Evolutionary conservation across 37 sponge, comb jelly and placozoan genomes (phyloP), one percentile per base, ranked within the genome.

Genomic region (Petrosia ficiformis): DNA sequence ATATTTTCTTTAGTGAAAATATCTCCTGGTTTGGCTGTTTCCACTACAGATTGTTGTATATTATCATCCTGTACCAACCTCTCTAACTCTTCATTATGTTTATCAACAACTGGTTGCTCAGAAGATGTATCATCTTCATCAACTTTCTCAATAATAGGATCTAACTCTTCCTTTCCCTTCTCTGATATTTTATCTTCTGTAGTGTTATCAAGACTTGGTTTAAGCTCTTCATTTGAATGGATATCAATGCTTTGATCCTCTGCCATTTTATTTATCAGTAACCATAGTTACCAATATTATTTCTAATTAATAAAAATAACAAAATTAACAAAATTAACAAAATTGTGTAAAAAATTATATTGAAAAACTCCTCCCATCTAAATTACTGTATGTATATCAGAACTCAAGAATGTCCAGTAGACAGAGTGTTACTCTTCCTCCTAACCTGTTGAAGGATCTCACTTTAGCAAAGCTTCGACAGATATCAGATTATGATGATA

Each of bases 11-110:
- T 5, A 36, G n/a, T 54, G 57, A 26, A 31, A 21, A 52, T 31
- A 37, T 74, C 75, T 54, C 75, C 75, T 3, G 75, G 75, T 4
- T 56, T 74, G 59, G 75, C 75, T 44, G 1, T 56, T 24, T 44
- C 75, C 59, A 74, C 75, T 36, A 29, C 75, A 31, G 59, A 56
- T n/a, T n/a, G n/a, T n/a, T 22, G 31, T 28, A 21, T 36, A 21
- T 71, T 71, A 31, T 37, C n/a, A 4, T 2, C 5, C 31, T 8
- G 31, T 3, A 5, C 31, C 5, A 5, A 31, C 63, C 63, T 32
- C 31, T 5, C 31, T 60, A 4, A 60, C n/a, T n/a, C n/a, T n/a
- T n/a, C n/a, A 35, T n/a, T 31, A 24, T 32, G 24, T 36, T 11
- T 38, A n/a, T 6, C 24, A 34, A 35, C 16, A n/a, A 36, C 38